A percentile compares a stretch with the other conserved stretches of the same genome.
These are phyloP conservation scores for Microcebus ravelobensis DNA, from an alignment of 2,113 vertebrate genomes.

Conservation along the genomic window DNA sequence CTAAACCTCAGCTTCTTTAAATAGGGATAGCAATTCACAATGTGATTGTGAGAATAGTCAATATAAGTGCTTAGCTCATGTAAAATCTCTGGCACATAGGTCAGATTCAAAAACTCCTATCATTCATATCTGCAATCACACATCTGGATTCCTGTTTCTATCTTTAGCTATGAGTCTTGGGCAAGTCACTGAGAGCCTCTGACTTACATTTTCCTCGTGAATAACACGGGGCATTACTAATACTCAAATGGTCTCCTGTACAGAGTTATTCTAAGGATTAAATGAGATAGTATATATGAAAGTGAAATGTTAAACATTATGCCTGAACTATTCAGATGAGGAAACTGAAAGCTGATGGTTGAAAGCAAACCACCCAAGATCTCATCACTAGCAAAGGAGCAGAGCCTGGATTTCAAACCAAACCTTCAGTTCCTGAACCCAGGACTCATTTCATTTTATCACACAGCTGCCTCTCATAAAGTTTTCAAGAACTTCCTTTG, in stretches of 20 bases:
- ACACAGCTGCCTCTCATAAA: slow-evolving; percentile 28
- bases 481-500: neutral
- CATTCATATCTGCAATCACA: neutral
- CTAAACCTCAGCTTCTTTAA: neutral
- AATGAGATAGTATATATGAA: neutral
- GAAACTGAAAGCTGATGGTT: neutral
- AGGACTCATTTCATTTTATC: neutral
- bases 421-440: neutral
- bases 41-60: neutral
- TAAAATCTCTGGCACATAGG: neutral
- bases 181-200: neutral
- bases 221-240: neutral
- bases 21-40: neutral
- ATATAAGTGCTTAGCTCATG: neutral
- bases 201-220: neutral
- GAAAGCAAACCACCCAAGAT: neutral
- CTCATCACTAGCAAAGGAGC: neutral
- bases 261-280: neutral
- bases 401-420: neutral
- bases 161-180: neutral
- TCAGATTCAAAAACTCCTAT: neutral
- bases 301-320: neutral
- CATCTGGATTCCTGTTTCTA: neutral
- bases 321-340: neutral
- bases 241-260: neutral